phyloP scores from a whole-genome alignment of 2,888 invertebrate genomes.

The Aspidiotus destructor region DNA sequence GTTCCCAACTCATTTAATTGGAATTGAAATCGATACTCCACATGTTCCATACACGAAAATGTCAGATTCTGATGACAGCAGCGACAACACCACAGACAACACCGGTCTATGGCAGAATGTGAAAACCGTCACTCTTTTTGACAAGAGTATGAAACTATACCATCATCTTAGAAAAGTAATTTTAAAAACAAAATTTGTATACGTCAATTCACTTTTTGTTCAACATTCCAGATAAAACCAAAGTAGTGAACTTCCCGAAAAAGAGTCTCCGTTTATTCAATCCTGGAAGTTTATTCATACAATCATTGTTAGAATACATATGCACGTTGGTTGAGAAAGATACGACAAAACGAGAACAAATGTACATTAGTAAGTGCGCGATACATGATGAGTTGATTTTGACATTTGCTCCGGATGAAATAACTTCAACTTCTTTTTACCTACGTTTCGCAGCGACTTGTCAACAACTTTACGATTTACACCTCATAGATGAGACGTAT shows the following conservation, averaged over 20 bases:
- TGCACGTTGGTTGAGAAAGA: constrained; percentile 57
- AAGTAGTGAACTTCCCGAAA: background rate
- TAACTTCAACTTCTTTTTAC: background rate
- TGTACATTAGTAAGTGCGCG: constrained; percentile 48
- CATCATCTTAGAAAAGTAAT: background rate
- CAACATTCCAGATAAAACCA: background rate
- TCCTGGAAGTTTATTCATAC: constrained; percentile 56
- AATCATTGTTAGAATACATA: constrained; percentile 59
- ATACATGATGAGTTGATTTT: background rate
- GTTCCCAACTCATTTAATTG: too few relatives aligned
- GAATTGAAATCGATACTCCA: too few relatives aligned
- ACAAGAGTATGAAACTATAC: background rate
- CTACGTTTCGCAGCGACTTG: constrained; percentile 48
- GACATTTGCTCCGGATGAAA: too few relatives aligned
- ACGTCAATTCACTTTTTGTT: too few relatives aligned
- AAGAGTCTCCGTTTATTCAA: constrained; percentile 38
- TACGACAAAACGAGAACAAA: constrained; percentile 47
- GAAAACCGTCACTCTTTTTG: background rate
- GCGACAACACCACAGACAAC: background rate
- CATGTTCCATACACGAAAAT: too few relatives aligned
- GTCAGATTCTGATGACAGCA: too few relatives aligned
- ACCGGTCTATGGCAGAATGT: background rate
- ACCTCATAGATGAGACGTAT: constrained; percentile 60
- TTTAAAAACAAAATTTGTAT: too few relatives aligned
- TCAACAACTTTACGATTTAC: constrained; percentile 56